Conservation (phyloP, 2,113 vertebrate genomes). For the Falcunculus frontatus region DNA sequence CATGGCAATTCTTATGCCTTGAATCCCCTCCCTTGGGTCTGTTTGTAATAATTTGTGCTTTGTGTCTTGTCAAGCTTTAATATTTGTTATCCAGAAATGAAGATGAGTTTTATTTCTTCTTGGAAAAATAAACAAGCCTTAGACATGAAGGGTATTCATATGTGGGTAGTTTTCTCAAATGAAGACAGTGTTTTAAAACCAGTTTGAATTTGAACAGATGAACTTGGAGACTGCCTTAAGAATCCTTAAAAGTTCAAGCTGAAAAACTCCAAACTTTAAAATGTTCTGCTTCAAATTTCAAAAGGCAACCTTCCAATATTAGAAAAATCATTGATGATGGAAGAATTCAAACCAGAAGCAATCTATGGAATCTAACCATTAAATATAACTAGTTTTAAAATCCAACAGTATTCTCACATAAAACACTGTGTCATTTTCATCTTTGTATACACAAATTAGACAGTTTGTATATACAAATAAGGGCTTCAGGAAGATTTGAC, state of each 20-base stretch:
- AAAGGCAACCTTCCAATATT: not conserved
- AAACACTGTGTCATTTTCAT: not conserved
- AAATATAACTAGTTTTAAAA: not conserved
- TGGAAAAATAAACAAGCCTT: slow-evolving; percentile 9
- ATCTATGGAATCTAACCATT: not conserved
- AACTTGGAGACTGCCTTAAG: not conserved
- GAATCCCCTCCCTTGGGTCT: not conserved
- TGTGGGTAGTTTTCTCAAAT: not conserved
- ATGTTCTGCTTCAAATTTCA: not conserved
- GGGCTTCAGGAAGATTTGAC: not conserved
- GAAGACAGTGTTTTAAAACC: not conserved
- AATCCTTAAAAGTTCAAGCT: not conserved
- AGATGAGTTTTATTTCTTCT: slow-evolving; percentile 6
- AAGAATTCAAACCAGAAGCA: not conserved
- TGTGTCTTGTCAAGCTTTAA: not conserved
- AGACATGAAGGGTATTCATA: not conserved
- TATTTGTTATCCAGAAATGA: slow-evolving; percentile 3
- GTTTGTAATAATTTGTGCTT: slow-evolving; percentile 25
- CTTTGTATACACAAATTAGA: not conserved
- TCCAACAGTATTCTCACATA: not conserved
- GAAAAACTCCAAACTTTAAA: not conserved
- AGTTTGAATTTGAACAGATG: not conserved
- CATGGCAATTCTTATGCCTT: not conserved
- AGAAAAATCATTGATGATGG: not conserved
- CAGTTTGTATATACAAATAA: not conserved